Evolutionary conservation across 2,797 vertebrate genomes (phyloP).

Genomic region (Notoglanidium macrostoma): DNA sequence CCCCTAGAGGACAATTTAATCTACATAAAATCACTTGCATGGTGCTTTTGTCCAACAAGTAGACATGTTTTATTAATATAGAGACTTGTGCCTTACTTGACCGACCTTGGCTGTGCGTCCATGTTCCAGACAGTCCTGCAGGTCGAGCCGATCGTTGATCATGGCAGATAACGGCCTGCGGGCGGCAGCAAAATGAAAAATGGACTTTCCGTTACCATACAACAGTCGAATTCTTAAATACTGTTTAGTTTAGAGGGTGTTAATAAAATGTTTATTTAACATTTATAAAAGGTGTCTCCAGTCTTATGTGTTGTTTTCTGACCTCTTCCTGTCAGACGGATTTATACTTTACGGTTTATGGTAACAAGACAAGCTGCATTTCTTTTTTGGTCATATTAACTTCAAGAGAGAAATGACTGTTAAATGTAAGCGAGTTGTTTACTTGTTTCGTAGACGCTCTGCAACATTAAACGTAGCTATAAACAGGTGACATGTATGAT

Average conservation of each 20-base stretch:
- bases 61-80: neutral
- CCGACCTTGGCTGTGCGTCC: slow-evolving; percentile 88
- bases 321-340: no score
- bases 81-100: slow-evolving; percentile 22
- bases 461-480: neutral
- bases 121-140: slow-evolving; percentile 89
- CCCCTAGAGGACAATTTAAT: neutral
- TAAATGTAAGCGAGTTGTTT: neutral
- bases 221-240: neutral
- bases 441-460: neutral
- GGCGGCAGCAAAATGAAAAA: slow-evolving; percentile 17
- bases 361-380: neutral
- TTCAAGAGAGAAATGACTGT: neutral
- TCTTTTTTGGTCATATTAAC: neutral
- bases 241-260: neutral
- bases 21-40: neutral
- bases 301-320: neutral
- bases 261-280: neutral
- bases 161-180: slow-evolving; percentile 82
- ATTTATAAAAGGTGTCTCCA: neutral
- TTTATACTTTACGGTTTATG: neutral
- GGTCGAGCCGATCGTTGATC: slow-evolving; percentile 83
- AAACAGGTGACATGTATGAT: neutral
- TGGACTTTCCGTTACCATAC: slow-evolving; percentile 3
- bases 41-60: neutral